Base-by-base conservation (phyloP, 1,140 invertebrate genomes). In the Sogatella furcifera region DNA sequence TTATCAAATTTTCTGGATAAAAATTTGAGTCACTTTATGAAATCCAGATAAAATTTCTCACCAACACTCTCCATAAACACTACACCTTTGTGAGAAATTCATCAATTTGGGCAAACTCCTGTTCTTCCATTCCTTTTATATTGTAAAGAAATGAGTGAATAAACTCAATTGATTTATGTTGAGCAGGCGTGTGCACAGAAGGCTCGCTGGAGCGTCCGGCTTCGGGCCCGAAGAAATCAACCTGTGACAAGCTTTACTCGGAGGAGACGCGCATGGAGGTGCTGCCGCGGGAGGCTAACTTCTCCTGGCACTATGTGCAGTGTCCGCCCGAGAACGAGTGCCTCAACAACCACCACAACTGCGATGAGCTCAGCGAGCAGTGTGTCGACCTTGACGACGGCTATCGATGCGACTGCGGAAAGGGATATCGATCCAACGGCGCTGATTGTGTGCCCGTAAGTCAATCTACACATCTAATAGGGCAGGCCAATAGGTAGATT, bases 311-410 rank as follows among this genome's bases (percentile, higher is more conserved):
- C 63, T 97, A 93, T 68, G 81, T 88, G 0, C 79, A 80, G 38
- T 96, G 93, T 73, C 94, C 93, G 1, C 83, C 86, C 0, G 95
- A 98, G 76, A 90, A 98, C 72, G 95, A 98, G 74, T 98, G 95
- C 71, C 71, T 77, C 22, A 97, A 97, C 72, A 81, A 83, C 11
- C 94, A 97, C 73, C 93, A 97, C 69, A 89, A 84, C 24, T 97
- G 95, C 73, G 85, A 94, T 70, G 74, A 80, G 0, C 79, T 85
- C 31, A 94, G 90, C 17, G 90, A 97, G 77, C 81, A 87, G 68
- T 94, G 91, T 73, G 81, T 84, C 13, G 89, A 95, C 71, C 72
- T 80, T 10, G 73, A 77, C 0, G 77, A 83, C 52, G 88, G 87
- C n/a, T 95, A 88, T 72, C 80, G 85, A 64, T 98, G 95, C 72